phyloP scores from a whole-genome alignment of 2,797 vertebrate genomes.

The Arctocebus calabarensis region DNA sequence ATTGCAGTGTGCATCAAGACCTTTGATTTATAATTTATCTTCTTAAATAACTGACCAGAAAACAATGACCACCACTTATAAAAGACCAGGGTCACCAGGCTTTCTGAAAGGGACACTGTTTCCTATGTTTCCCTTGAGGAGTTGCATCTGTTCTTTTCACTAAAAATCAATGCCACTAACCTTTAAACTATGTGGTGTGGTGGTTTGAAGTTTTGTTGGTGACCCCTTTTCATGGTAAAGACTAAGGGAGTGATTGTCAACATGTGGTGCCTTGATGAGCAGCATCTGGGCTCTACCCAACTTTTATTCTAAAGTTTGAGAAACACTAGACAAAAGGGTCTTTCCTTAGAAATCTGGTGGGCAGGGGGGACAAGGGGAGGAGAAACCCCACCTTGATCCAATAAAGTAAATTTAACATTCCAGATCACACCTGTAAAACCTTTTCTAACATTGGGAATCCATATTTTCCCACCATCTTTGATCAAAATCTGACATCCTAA shows the following conservation, averaged over 20 bases:
- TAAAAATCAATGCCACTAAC: background rate
- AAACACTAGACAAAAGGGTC: background rate
- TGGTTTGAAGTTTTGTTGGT: slow-evolving; percentile 31
- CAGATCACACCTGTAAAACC: background rate
- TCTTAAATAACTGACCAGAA: slow-evolving; percentile 15
- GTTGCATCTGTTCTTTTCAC: background rate
- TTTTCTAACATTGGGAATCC: slow-evolving; percentile 45
- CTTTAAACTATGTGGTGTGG: background rate
- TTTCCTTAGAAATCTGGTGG: background rate
- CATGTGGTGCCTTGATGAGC: background rate
- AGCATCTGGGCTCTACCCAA: background rate
- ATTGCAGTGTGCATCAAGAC: background rate
- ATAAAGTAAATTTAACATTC: background rate
- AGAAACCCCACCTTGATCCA: background rate
- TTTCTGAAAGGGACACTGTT: background rate
- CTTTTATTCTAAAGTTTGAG: background rate
- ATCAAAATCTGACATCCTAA: slow-evolving; percentile 60
- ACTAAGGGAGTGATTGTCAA: background rate
- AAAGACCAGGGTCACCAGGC: background rate
- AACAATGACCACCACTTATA: background rate
- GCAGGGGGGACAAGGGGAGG: too few relatives aligned
- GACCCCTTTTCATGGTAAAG: background rate
- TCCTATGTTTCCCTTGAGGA: background rate
- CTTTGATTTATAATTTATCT: slow-evolving; percentile 39
- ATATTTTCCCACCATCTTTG: slow-evolving; percentile 49